Base-by-base conservation (phyloP, 2,888 invertebrate genomes). In the Tridacna crocea region DNA sequence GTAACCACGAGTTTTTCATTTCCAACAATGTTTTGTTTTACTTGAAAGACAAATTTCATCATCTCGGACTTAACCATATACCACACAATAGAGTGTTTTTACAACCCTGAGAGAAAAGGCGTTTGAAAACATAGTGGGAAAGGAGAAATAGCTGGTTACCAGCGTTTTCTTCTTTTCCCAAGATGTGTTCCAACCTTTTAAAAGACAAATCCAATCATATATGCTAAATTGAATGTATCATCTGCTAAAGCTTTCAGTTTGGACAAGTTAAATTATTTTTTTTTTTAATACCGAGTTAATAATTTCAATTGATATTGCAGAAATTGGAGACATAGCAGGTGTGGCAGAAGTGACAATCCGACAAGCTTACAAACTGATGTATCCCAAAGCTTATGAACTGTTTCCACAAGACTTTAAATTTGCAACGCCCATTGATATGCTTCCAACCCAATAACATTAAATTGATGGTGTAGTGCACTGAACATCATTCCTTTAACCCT, bases 401-500 rank as follows among this genome's bases (percentile, higher is more conserved):
- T 99, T 99, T 95, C 99, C 99, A 0, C 97, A 97, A 90, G 99
- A 99, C 95, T 99, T 99, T 95, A 97, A 97, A 94, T 99, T 99
- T 94, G 96, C 97, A 19, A 98, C 98, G 13, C 98, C 99, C 0
- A 98, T 99, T 88, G 99, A 99, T 88, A 97, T 97, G 93, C 96
- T 99, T 87, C 99, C 99, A 6, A 87, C 92, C 15, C 94, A 94
- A 73, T 94, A 86, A 89, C 36, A 36, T 46, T 13, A 55, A 55
- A 55, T 55, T 55, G 55, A 6, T 91, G 90, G 91, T 92, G 78
- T 94, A 61, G 61, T 95, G 94, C 27, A 95, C 94, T 0, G 94
- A 81, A 55, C 94, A 89, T 0, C 95, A 95, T 6, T 94, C 95
- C 6, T 85, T 72, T 95, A n/a, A n/a, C n/a, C n/a, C n/a, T n/a